A percentile compares a stretch with the other conserved stretches of the same genome.
These are phyloP conservation scores for Galerucella nymphaeae DNA, from an alignment of 2,888 invertebrate genomes.

Conservation along the genomic window DNA sequence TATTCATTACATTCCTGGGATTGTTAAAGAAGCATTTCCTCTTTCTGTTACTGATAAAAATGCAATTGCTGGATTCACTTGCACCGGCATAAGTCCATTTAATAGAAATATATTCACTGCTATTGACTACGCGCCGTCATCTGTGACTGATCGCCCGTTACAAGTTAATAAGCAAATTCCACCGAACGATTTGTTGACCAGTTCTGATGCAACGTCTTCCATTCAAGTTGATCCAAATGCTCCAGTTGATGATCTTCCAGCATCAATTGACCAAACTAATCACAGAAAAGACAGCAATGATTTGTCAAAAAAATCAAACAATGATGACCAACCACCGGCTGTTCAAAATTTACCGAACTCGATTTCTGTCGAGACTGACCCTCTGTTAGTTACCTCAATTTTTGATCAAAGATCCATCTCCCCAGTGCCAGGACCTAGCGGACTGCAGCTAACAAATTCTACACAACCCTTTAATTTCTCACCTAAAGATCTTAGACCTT, in stretches of 20 bases:
- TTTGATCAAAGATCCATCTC: neutral
- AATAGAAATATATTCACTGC: too few relatives aligned
- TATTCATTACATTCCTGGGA: slow-evolving; percentile 12
- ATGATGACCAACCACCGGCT: too few relatives aligned
- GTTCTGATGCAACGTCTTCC: too few relatives aligned
- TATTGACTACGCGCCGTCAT: neutral
- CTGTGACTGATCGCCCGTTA: neutral
- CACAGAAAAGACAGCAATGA: too few relatives aligned
- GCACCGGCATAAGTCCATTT: too few relatives aligned
- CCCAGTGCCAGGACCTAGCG: neutral
- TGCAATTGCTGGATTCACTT: slow-evolving; percentile 19
- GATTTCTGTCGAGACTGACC: too few relatives aligned
- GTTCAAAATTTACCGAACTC: too few relatives aligned
- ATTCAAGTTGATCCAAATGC: too few relatives aligned
- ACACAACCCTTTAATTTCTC: neutral
- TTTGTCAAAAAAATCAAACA: neutral
- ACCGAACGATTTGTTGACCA: neutral
- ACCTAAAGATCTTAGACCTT: neutral
- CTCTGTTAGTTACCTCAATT: too few relatives aligned
- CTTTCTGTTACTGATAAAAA: too few relatives aligned
- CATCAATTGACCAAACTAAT: too few relatives aligned
- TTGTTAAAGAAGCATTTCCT: slow-evolving; percentile 21
- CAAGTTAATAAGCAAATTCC: neutral
- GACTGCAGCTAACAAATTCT: neutral
- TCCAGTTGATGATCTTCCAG: too few relatives aligned